Percentiles rank a stretch among this genome's conserved stretches.
Conservation (phyloP, 1,140 invertebrate genomes). For the Apis dorsata region DNA sequence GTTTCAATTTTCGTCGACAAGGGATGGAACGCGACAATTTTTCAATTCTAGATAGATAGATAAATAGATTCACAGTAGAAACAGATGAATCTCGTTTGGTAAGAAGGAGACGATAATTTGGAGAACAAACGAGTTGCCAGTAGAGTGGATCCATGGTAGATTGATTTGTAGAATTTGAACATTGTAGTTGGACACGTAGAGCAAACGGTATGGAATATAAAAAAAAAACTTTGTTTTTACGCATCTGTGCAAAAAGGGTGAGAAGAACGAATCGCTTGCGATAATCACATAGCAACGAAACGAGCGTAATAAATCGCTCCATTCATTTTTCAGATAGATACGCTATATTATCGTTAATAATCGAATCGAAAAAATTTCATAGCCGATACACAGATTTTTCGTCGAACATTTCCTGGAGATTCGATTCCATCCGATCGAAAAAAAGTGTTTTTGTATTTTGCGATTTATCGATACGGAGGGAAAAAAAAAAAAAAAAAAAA, state of each 20-base stretch:
- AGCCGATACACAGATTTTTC: not conserved
- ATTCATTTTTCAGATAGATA: too few relatives aligned
- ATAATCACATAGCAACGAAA: too few relatives aligned
- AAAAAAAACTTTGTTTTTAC: not conserved
- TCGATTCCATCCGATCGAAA: not conserved
- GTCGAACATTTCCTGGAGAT: slow-evolving; percentile 5
- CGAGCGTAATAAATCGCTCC: too few relatives aligned
- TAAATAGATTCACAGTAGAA: not conserved
- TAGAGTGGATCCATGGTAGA: slow-evolving; percentile 10
- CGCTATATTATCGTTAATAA: not conserved
- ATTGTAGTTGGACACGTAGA: slow-evolving; percentile 56
- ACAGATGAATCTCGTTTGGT: not conserved
- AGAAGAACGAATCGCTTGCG: too few relatives aligned
- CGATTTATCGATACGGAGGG: not conserved
- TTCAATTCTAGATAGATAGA: not conserved
- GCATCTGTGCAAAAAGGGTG: not conserved
- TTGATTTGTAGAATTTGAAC: slow-evolving; percentile 24
- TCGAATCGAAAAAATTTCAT: not conserved
- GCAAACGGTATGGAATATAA: not conserved
- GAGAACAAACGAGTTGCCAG: not conserved
- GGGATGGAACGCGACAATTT: not conserved
- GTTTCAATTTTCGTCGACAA: not conserved
- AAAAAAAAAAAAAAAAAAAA: too few relatives aligned
- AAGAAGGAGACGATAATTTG: not conserved
- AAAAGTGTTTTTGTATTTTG: not conserved